These are phyloP conservation scores for Diadumene lineata DNA, from an alignment of 92 coral and sea anemone genomes.

Conservation along the genomic window DNA sequence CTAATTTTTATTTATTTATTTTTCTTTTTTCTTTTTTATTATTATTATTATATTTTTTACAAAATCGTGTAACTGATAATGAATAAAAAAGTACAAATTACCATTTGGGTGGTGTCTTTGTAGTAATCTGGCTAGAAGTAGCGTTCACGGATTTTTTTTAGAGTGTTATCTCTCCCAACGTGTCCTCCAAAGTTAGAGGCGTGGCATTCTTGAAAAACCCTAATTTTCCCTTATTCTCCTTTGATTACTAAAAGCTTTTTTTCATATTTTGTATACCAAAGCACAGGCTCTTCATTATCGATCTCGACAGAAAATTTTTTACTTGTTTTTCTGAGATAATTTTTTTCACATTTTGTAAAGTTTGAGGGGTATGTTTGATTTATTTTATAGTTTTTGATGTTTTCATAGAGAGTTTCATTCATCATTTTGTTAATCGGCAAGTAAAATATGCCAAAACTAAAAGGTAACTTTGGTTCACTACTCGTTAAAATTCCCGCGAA, in stretches of 20 bases:
- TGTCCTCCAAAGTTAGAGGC: constrained; percentile 41
- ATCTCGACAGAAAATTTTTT: constrained; percentile 19
- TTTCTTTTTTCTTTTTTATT: background rate
- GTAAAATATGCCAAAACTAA: background rate
- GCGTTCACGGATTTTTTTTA: constrained; percentile 14
- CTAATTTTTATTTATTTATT: background rate
- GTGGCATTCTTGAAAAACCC: constrained; percentile 43
- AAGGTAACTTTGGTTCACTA: background rate
- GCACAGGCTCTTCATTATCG: constrained; percentile 2
- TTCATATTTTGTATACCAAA: background rate
- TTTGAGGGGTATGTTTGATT: constrained; percentile 10
- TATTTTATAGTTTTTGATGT: background rate
- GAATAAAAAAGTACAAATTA: background rate
- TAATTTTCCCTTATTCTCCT: constrained; percentile 28
- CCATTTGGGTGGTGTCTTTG: constrained; percentile 43
- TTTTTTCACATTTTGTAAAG: constrained; percentile 19
- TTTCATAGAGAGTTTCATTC: background rate
- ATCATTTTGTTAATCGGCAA: background rate
- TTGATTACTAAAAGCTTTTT: constrained; percentile 10
- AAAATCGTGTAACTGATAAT: background rate
- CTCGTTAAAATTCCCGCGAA: constrained; percentile 5
- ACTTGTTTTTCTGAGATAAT: constrained; percentile 13
- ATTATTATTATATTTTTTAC: background rate
- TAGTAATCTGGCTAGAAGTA: constrained; percentile 54
- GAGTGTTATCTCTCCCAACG: constrained; percentile 43